Conservation (phyloP, 1,140 invertebrate genomes). For the Spodoptera frugiperda region DNA sequence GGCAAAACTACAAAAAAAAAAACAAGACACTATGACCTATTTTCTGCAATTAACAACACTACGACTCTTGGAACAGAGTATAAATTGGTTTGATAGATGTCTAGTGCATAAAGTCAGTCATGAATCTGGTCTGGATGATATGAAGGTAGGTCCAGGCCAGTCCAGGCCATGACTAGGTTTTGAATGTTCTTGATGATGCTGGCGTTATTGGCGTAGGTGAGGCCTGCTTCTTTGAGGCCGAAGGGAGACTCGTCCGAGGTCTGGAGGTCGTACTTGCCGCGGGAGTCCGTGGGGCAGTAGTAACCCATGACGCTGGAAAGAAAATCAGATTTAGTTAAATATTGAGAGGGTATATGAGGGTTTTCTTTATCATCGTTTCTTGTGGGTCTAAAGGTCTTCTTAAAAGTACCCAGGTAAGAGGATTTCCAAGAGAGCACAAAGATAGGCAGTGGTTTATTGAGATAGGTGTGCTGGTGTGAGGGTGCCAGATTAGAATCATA, state of each 20-base stretch:
- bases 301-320: background rate
- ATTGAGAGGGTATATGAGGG: background rate
- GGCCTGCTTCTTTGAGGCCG: background rate
- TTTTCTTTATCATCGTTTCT: background rate
- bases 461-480: too few species aligned
- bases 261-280: background rate
- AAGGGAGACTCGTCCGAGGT: background rate
- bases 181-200: background rate
- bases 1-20: too few species aligned
- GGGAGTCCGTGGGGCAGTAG: slow-evolving; percentile 2
- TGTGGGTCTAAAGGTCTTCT: background rate
- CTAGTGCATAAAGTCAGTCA: too few species aligned
- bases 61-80: too few species aligned
- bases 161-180: background rate
- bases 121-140: background rate
- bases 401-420: too few species aligned
- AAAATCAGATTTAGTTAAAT: background rate
- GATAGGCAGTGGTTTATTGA: too few species aligned
- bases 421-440: too few species aligned
- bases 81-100: too few species aligned
- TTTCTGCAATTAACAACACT: too few species aligned
- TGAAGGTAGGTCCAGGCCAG: background rate
- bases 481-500: too few species aligned
- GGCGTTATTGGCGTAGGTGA: slow-evolving; percentile 1
- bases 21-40: too few species aligned